A percentile compares a stretch with the other conserved stretches of the same genome.
These are phyloP conservation scores for Rhagonycha lutea DNA, from an alignment of 2,888 invertebrate species.

Conservation along the genomic window DNA sequence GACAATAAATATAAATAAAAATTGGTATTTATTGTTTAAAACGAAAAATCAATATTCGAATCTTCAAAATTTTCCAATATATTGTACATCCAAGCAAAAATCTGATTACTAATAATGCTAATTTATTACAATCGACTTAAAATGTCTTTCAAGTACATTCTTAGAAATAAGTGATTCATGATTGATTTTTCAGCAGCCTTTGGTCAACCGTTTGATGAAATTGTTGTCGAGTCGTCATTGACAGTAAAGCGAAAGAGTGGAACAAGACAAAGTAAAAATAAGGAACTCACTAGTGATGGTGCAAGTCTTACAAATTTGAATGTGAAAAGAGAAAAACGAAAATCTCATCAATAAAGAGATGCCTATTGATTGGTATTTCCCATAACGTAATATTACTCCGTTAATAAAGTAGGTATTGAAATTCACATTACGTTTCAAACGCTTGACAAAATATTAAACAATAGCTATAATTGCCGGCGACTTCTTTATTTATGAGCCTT, in stretches of 20 bases:
- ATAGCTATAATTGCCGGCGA: neutral
- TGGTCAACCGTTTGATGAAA: slow-evolving; percentile 54
- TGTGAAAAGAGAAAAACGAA: slow-evolving; percentile 6
- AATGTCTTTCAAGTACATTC: slow-evolving; percentile 7
- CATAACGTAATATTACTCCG: neutral
- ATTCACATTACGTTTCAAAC: neutral
- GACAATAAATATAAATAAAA: neutral
- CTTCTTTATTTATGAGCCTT: neutral
- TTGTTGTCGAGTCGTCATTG: slow-evolving; percentile 58
- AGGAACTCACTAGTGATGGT: slow-evolving; percentile 23
- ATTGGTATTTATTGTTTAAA: neutral
- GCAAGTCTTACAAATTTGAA: slow-evolving; percentile 6
- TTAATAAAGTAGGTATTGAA: neutral
- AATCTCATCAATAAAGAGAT: neutral
- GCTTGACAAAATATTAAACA: neutral
- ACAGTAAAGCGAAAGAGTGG: slow-evolving; percentile 53
- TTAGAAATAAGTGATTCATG: slow-evolving; percentile 2
- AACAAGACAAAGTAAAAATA: slow-evolving; percentile 39
- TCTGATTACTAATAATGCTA: slow-evolving; percentile 1
- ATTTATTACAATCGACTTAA: slow-evolving; percentile 9
- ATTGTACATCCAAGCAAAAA: neutral
- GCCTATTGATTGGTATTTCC: neutral
- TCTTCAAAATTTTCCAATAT: neutral
- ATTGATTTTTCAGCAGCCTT: slow-evolving; percentile 43
- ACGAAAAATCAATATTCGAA: neutral